Evolutionary conservation across 1,140 invertebrate species (phyloP).

Genomic region (Drosophila setifemur): DNA sequence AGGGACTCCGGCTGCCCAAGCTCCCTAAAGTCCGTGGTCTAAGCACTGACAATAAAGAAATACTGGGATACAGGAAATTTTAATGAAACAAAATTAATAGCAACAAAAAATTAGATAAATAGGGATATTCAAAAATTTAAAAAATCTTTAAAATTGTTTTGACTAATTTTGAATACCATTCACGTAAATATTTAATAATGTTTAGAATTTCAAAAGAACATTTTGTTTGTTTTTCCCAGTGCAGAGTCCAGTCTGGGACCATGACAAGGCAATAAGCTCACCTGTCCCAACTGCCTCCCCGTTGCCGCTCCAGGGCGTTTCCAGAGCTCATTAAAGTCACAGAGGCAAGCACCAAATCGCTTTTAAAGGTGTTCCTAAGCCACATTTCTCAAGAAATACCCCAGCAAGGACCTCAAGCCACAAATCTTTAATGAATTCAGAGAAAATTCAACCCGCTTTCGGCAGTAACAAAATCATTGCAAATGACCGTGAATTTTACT

Average conservation of each 20-base stretch:
- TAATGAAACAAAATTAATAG: no score
- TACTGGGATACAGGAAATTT: background rate
- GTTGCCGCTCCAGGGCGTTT: background rate
- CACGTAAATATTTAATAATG: no score
- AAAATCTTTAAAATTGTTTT: no score
- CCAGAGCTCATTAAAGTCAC: conserved; percentile 32
- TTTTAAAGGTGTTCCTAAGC: conserved; percentile 10
- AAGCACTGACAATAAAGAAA: background rate
- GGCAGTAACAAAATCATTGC: background rate
- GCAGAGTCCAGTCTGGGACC: background rate
- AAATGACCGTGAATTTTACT: conserved; percentile 51
- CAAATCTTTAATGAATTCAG: background rate
- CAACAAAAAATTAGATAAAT: no score
- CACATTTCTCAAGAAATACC: background rate
- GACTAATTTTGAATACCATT: no score
- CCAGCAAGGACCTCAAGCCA: background rate
- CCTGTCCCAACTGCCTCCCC: background rate
- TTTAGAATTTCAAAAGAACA: background rate
- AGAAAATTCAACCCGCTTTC: no score
- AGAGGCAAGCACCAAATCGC: conserved; percentile 4
- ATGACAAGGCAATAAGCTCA: conserved; percentile 19
- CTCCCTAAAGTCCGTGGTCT: background rate
- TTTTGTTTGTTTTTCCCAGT: background rate
- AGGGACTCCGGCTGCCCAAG: background rate
- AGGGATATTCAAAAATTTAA: no score